Evolutionary conservation across 2,113 vertebrate genomes (phyloP), one percentile per base, ranked within the genome.

Genomic region (Plecotus auritus): DNA sequence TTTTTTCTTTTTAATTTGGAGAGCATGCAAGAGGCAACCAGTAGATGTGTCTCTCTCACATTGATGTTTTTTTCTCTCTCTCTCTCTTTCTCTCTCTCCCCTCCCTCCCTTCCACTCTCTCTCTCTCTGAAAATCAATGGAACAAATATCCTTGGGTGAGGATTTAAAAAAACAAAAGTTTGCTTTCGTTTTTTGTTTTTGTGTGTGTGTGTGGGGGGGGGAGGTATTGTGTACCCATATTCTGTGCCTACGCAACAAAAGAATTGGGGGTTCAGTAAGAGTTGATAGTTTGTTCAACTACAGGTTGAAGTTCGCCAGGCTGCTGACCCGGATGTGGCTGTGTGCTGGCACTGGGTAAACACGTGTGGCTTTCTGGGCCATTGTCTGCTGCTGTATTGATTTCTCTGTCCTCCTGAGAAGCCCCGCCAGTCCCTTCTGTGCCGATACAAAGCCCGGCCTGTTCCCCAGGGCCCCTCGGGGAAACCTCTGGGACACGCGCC

Each of bases 301-400:
- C 76, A 56, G 42, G 49, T 51, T 72, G 30, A 35, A 72, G 77
- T 82, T 88, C 80, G 59, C 5, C 51, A 92, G 82, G 32, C 91
- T 85, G 88, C 80, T 42, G 45, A 95, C 78, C 35, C 6, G 13
- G 86, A 59, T 70, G 61, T 80, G 77, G 66, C 73, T 85, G 0
- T 82, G 82, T 56, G 23, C 51, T 22, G 13, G 74, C 88, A 64
- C 49, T 96, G 85, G 70, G 70, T 86, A 69, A 93, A 94, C 89
- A 86, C 0, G 2, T 32, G 82, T 84, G 86, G 23, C 81, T 93
- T 61, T 69, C 42, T 88, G 66, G 35, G 5, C 66, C 69, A 26
- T 66, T 67, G 56, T 96, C 26, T 94, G 72, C 83, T 4, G 5
- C 51, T 42, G 30, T 93, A 90, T 95, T 91, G 94, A 76, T 93